Percentiles rank a stretch among this genome's conserved stretches.
These are phyloP conservation scores for Pachyrhynchus sulphureomaculatus DNA, from an alignment of 1,140 invertebrate genomes.

Conservation along the genomic window DNA sequence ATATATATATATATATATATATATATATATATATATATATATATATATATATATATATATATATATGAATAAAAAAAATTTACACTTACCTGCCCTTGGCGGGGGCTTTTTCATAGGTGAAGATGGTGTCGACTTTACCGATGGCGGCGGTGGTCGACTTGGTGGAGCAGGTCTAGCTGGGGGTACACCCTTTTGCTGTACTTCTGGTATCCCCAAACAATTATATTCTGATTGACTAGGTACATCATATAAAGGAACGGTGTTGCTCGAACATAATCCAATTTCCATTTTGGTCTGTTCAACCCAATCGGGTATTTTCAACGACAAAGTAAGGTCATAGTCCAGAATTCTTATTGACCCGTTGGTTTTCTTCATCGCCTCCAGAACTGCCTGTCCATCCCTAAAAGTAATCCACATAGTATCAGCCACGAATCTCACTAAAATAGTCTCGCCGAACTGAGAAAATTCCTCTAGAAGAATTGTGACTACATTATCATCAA, in stretches of 20 bases:
- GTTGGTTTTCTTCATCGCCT: constrained; percentile 59
- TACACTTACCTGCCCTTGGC: constrained; percentile 50
- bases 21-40: too few species aligned
- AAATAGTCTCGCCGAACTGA: constrained; percentile 80
- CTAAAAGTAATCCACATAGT: constrained; percentile 89
- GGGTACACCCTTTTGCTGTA: constrained; percentile 43
- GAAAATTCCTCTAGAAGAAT: constrained; percentile 71
- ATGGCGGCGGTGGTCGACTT: constrained; percentile 43
- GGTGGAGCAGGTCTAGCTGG: constrained; percentile 44
- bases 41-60: too few species aligned
- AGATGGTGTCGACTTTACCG: constrained; percentile 49
- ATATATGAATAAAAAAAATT: too few species aligned
- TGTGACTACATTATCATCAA: constrained; percentile 72
- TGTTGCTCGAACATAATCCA: constrained; percentile 79
- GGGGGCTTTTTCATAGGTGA: constrained; percentile 48
- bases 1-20: too few species aligned
- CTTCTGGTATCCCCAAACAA: constrained; percentile 48
- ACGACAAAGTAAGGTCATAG: constrained; percentile 66
- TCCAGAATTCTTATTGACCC: constrained; percentile 59
- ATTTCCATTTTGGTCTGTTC: constrained; percentile 79
- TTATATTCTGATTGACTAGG: constrained; percentile 46
- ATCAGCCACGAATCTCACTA: constrained; percentile 87
- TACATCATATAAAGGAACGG: constrained; percentile 67
- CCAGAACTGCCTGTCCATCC: constrained; percentile 79
- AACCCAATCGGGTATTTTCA: constrained; percentile 85